Evolutionary conservation across 2,888 invertebrate species (phyloP).

Genomic region (Lymantria dispar): DNA sequence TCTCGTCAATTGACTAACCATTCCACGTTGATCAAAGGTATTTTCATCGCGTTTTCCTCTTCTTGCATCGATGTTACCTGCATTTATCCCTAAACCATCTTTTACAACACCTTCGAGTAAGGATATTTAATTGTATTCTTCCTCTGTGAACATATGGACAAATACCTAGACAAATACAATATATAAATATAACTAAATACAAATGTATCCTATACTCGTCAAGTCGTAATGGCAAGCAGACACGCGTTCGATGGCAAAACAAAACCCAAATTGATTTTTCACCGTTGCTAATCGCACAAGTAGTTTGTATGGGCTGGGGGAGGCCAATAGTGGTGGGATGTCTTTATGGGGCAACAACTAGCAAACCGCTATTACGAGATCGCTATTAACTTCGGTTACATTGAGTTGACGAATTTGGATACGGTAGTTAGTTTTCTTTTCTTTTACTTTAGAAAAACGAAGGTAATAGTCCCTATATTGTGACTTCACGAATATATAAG

Average conservation of each 20-base stretch:
- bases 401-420: slow-evolving; percentile 35
- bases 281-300: slow-evolving; percentile 22
- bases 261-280: slow-evolving; percentile 33
- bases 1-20: no score
- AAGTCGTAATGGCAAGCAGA: not conserved
- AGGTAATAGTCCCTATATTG: no score
- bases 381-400: slow-evolving; percentile 51
- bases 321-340: slow-evolving; percentile 46
- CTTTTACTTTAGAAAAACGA: no score
- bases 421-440: slow-evolving; percentile 22
- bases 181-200: not conserved
- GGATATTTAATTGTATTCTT: no score
- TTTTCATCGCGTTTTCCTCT: no score
- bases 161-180: not conserved
- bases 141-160: no score
- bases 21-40: no score
- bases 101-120: no score
- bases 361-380: slow-evolving; percentile 59
- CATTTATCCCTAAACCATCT: no score
- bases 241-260: slow-evolving; percentile 16
- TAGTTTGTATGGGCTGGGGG: slow-evolving; percentile 31
- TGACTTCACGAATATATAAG: no score
- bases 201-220: not conserved
- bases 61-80: no score
- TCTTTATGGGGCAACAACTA: slow-evolving; percentile 66